These are phyloP conservation scores for Oreohelix idahoensis DNA, from an alignment of 1,140 invertebrate genomes.

Conservation along the genomic window DNA sequence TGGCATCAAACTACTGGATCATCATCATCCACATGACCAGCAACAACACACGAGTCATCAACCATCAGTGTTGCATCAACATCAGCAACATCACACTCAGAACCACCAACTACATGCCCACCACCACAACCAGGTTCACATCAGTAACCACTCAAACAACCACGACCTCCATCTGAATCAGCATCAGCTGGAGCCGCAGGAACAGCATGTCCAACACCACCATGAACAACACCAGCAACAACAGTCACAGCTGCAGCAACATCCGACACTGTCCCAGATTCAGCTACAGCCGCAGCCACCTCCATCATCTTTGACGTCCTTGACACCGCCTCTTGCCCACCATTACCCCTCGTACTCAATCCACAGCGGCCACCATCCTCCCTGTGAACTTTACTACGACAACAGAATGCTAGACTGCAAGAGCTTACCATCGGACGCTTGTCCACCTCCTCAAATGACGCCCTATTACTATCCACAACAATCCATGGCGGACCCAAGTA, in stretches of 20 bases:
- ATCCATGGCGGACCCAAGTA: slow-evolving; percentile 37
- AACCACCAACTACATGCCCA: slow-evolving; percentile 8
- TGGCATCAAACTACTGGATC: slow-evolving; percentile 18
- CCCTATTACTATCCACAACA: slow-evolving; percentile 42
- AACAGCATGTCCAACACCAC: slow-evolving; percentile 13
- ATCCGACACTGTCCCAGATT: background rate
- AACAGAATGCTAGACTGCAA: slow-evolving; percentile 41
- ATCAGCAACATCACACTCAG: slow-evolving; percentile 31
- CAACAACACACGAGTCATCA: slow-evolving; percentile 29
- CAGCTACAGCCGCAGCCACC: slow-evolving; percentile 40
- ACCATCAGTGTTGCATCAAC: background rate
- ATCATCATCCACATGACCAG: slow-evolving; percentile 37
- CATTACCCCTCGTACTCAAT: slow-evolving; percentile 42
- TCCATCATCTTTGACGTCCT: slow-evolving; percentile 24
- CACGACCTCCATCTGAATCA: background rate
- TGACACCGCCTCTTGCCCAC: slow-evolving; percentile 37
- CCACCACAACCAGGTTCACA: slow-evolving; percentile 24
- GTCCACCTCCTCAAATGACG: slow-evolving; percentile 21
- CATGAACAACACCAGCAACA: slow-evolving; percentile 30
- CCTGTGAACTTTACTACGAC: slow-evolving; percentile 28
- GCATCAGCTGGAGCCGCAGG: background rate
- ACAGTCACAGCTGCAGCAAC: slow-evolving; percentile 27
- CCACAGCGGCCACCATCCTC: slow-evolving; percentile 33
- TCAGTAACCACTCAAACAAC: background rate
- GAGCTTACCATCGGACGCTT: slow-evolving; percentile 29